Conservation (phyloP, 2,797 vertebrate species). For the Anomalospiza imberbis region DNA sequence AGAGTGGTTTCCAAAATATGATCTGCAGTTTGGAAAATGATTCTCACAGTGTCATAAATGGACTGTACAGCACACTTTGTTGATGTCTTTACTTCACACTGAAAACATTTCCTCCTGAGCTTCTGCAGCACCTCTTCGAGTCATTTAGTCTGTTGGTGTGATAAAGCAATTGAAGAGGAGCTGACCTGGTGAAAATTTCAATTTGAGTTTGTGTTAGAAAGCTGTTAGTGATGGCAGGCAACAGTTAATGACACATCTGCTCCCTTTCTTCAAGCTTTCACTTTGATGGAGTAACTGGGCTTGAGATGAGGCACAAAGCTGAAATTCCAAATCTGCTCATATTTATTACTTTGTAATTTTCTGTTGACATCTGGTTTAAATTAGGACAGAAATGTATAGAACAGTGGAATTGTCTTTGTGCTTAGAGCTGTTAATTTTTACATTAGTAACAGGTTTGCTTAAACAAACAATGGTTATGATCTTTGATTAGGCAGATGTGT, state of each 20-base stretch:
- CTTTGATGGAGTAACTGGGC: conserved; percentile 37
- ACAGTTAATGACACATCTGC: conserved; percentile 59
- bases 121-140: not conserved
- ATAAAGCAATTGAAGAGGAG: not conserved
- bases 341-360: conserved; percentile 22
- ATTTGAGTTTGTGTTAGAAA: not conserved
- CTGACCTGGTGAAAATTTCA: not conserved
- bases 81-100: conserved; percentile 4
- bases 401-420: not conserved
- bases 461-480: not conserved
- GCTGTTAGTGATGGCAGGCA: not conserved
- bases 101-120: conserved; percentile 27
- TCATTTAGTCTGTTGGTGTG: not conserved
- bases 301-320: not conserved
- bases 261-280: not conserved
- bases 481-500: not conserved
- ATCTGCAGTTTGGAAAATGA: conserved; percentile 16
- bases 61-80: not conserved
- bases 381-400: conserved; percentile 14
- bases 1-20: conserved; percentile 17
- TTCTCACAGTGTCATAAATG: conserved; percentile 26
- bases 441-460: not conserved
- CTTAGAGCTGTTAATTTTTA: not conserved
- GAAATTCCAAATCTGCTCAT: not conserved
- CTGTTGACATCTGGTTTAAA: conserved; percentile 47